A percentile compares a stretch with the other conserved stretches of the same genome.
phyloP scores from a whole-genome alignment of 2,888 invertebrate species.

The Drosophila koepferae region DNA sequence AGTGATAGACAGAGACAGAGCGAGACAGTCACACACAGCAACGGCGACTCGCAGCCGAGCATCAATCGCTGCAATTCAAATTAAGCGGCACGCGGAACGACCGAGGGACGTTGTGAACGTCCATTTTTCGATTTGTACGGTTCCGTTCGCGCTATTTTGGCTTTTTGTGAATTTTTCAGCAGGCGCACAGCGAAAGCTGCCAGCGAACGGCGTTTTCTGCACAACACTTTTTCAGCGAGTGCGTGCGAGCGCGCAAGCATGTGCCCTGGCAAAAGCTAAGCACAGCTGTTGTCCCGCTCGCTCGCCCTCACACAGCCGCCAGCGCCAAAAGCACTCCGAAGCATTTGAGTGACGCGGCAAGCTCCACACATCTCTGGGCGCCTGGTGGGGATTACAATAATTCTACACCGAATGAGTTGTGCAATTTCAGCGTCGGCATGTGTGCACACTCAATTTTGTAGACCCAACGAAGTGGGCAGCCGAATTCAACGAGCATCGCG shows the following conservation, averaged over 20 bases:
- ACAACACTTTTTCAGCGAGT: conserved; percentile 11
- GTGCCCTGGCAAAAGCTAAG: conserved; percentile 26
- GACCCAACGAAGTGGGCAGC: conserved; percentile 58
- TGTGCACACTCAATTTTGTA: conserved; percentile 54
- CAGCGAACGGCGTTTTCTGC: conserved; percentile 37
- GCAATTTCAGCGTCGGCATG: conserved; percentile 69
- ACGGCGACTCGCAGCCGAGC: background rate
- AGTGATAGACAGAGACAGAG: background rate
- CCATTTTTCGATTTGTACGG: conserved; percentile 64
- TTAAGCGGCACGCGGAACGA: conserved; percentile 53
- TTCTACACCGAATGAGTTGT: conserved; percentile 84
- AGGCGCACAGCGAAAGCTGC: conserved; percentile 62
- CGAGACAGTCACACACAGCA: background rate
- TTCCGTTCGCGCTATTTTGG: conserved; percentile 79
- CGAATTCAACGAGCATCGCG: conserved; percentile 40
- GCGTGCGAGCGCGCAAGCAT: conserved; percentile 40
- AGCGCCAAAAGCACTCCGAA: conserved; percentile 66
- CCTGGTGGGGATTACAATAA: conserved; percentile 84
- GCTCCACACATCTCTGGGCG: conserved; percentile 60
- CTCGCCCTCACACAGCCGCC: conserved; percentile 29
- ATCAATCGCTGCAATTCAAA: conserved; percentile 43
- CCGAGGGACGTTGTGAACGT: conserved; percentile 61
- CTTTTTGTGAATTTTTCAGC: conserved; percentile 78
- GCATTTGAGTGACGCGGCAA: background rate
- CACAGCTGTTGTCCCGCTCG: conserved; percentile 43